These are phyloP conservation scores for Cynocephalus volans DNA, from an alignment of 2,113 vertebrate genomes.

Conservation along the genomic window DNA sequence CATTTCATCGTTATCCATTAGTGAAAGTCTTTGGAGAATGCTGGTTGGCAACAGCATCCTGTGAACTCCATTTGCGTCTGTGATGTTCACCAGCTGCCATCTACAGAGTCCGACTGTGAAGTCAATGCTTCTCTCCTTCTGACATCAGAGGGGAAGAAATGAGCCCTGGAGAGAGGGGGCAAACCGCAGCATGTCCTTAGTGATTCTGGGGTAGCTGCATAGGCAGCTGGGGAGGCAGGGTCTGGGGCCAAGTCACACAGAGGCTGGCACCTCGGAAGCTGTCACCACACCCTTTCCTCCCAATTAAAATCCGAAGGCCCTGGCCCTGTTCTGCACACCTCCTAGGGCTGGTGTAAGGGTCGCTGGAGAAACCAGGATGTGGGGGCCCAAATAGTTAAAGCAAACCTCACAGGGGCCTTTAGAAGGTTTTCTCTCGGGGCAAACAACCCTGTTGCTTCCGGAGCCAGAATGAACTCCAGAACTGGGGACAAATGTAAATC, in stretches of 20 bases:
- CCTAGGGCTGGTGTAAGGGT: not conserved
- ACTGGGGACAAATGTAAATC: not conserved
- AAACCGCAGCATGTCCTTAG: rapidly evolving
- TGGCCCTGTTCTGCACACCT: not conserved
- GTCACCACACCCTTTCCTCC: not conserved
- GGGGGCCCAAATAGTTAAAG: not conserved
- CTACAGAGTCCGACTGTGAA: not conserved
- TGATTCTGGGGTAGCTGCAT: not conserved
- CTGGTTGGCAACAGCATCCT: not conserved
- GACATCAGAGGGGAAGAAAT: not conserved
- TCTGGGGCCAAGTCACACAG: not conserved
- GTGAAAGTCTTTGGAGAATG: not conserved
- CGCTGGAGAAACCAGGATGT: not conserved
- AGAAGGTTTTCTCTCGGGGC: not conserved
- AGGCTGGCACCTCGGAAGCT: not conserved
- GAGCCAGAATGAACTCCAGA: not conserved
- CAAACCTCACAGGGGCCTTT: not conserved
- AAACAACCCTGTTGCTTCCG: not conserved
- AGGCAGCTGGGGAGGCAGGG: not conserved
- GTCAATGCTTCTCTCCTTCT: not conserved
- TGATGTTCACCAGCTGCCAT: not conserved
- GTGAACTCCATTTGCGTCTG: not conserved
- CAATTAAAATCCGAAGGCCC: not conserved
- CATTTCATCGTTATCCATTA: not conserved
- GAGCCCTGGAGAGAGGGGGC: not conserved